Conservation (phyloP, 1,140 invertebrate species). For the Hycleus phaleratus region DNA sequence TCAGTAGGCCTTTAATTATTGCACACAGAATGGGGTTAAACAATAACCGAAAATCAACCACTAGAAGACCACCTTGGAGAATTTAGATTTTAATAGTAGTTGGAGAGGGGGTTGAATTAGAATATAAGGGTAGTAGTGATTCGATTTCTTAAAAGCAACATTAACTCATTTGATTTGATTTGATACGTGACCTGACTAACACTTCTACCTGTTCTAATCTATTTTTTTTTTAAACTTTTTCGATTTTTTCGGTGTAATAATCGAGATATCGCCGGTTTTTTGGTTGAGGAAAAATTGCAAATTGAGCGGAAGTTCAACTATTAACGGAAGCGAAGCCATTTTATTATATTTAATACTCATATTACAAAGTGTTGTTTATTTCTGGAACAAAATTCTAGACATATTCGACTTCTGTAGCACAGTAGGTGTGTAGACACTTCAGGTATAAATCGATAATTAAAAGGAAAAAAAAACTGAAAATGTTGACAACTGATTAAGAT, state of each 20-base stretch:
- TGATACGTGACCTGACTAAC: not conserved
- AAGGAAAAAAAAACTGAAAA: too few species aligned
- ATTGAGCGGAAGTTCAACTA: constrained; percentile 1
- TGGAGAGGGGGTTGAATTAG: constrained; percentile 9
- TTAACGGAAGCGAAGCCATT: constrained; percentile 5
- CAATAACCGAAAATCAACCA: too few species aligned
- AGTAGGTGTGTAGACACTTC: too few species aligned
- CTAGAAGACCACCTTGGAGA: constrained; percentile 16
- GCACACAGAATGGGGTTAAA: constrained; percentile 2
- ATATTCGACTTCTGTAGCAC: too few species aligned
- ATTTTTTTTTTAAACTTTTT: not conserved
- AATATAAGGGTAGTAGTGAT: not conserved
- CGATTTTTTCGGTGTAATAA: not conserved
- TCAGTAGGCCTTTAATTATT: constrained; percentile 18
- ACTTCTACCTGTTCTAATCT: not conserved
- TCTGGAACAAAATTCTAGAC: too few species aligned
- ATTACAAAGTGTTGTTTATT: too few species aligned
- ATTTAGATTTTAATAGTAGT: not conserved
- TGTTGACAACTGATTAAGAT: too few species aligned
- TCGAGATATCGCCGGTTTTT: not conserved
- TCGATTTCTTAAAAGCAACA: not conserved
- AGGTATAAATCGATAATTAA: too few species aligned
- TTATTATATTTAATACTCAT: too few species aligned
- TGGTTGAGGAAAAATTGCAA: not conserved
- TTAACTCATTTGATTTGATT: not conserved